Base-by-base conservation (phyloP, 2,888 invertebrate genomes). In the Brachyptera risi region DNA sequence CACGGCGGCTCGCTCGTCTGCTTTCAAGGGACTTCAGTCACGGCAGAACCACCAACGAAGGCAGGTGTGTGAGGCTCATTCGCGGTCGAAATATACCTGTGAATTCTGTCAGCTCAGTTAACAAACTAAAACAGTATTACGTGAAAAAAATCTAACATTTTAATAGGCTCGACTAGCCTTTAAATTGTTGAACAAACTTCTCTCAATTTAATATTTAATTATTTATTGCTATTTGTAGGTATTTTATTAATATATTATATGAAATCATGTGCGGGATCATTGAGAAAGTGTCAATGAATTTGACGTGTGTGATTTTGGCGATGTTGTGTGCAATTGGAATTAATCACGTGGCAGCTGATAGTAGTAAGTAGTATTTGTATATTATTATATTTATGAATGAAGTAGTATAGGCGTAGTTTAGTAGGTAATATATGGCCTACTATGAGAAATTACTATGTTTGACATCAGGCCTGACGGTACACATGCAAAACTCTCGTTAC, bases 241-340 rank as follows among this genome's bases (percentile, higher is more conserved):
- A n/a, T n/a, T n/a, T n/a, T n/a, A n/a, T n/a, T n/a, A n/a, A n/a
- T n/a, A n/a, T n/a, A n/a, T n/a, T n/a, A n/a, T n/a, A n/a, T n/a
- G n/a, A n/a, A 24, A 47, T 21, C 47, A 47, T 47, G 47, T 47
- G 47, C 47, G 47, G n/a, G 19, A 21, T 47, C 24, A 23, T 47
- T n/a, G 47, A 47, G n/a, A 47, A 47, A 21, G n/a, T 54, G 17
- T 54, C 54, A 37, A 35, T 54, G 54, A 35, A 54, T 13, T 13
- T 54, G 17, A 54, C 54, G 23, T 37, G 54, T 37, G 31, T 54
- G 19, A 37, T 54, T 17, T 19, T 54, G 15, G 54, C 37, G 37
- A 21, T 54, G 31, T 19, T 54, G 19, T 54, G 54, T 17, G 37
- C 54, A 17, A 13, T 54, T 54, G 54, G 54, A 21, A 37, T 54